Evolutionary conservation across 2,113 vertebrate genomes (phyloP).

Genomic region (Sturnus vulgaris): DNA sequence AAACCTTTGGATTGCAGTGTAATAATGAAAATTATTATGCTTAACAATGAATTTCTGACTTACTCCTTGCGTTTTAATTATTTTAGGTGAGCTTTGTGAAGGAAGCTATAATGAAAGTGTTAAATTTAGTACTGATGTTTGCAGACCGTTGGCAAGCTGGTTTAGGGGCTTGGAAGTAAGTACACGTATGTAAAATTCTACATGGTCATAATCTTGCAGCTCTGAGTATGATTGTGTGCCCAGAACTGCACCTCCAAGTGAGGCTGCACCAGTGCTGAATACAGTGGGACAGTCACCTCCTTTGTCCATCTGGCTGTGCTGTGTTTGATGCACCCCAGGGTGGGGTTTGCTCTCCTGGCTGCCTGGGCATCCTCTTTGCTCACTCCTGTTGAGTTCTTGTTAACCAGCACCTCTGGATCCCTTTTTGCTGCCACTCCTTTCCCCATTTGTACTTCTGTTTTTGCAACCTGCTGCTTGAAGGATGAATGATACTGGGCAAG

Average conservation of each 20-base stretch:
- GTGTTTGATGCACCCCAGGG: background rate
- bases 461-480: background rate
- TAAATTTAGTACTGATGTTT: conserved; percentile 96
- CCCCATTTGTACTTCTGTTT: background rate
- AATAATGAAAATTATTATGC: background rate
- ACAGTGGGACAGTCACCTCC: fast-evolving
- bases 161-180: conserved; percentile 93
- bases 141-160: conserved; percentile 96
- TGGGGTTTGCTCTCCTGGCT: background rate
- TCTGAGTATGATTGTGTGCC: background rate
- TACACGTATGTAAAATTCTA: background rate
- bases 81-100: conserved; percentile 95
- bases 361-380: background rate
- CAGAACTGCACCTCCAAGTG: background rate
- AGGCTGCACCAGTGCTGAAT: fast-evolving
- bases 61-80: background rate
- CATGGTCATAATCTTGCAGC: background rate
- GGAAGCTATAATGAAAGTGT: conserved; percentile 97
- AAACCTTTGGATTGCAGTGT: background rate
- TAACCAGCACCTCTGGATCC: background rate
- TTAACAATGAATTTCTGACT: background rate
- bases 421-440: background rate
- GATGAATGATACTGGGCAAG: background rate
- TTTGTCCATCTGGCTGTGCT: fast-evolving
- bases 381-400: background rate